These are phyloP conservation scores for Enteromius mattozi DNA, from an alignment of 2,797 vertebrate genomes.

Conservation along the genomic window DNA sequence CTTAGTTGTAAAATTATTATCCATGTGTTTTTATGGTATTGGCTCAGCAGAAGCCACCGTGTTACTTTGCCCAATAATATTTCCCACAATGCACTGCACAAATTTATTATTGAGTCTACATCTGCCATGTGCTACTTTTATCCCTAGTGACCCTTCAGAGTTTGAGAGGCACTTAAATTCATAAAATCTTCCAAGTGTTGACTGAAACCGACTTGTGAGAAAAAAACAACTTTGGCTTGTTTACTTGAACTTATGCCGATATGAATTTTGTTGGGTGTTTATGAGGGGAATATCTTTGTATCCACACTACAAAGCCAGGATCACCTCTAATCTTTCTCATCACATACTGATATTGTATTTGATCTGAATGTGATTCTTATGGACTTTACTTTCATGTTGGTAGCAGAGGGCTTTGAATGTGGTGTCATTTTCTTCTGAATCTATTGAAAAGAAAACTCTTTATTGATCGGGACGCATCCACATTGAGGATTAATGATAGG, in stretches of 20 bases:
- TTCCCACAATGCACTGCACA: conserved; percentile 42
- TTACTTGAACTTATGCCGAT: neutral
- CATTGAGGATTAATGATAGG: neutral
- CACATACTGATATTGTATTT: neutral
- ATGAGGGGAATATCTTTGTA: neutral
- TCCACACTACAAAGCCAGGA: neutral
- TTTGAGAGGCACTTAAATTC: conserved; percentile 44
- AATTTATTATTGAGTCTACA: conserved; percentile 35
- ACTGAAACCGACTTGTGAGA: conserved; percentile 33
- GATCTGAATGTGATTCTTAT: conserved; percentile 41
- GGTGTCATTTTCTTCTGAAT: conserved; percentile 9
- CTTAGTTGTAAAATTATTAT: conserved; percentile 37
- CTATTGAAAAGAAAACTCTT: neutral
- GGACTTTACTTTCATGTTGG: conserved; percentile 54
- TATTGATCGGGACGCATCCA: neutral
- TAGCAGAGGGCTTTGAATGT: neutral
- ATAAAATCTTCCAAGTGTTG: conserved; percentile 40
- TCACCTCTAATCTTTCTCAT: conserved; percentile 14
- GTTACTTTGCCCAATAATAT: conserved; percentile 37
- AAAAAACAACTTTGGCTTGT: conserved; percentile 35
- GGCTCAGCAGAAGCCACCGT: conserved; percentile 6
- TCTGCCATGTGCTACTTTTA: conserved; percentile 12
- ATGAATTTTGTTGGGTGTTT: conserved; percentile 13
- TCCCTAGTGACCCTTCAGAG: conserved; percentile 44
- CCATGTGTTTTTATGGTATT: neutral